These are phyloP conservation scores for Rhinichthys osculus DNA, from an alignment of 2,797 vertebrate genomes.

Conservation along the genomic window DNA sequence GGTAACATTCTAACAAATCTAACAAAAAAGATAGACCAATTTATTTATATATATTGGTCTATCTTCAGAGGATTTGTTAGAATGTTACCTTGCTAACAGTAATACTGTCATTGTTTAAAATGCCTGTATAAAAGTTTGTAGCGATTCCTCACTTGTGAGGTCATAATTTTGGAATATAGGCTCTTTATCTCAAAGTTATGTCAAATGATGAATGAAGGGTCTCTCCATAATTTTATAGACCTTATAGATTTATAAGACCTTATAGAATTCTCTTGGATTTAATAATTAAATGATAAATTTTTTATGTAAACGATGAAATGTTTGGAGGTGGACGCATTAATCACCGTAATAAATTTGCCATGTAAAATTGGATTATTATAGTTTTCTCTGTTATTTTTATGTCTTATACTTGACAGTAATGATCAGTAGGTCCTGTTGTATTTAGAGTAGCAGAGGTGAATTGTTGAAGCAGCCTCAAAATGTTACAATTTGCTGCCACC, in stretches of 20 bases:
- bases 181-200: background rate
- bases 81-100: no score
- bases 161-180: background rate
- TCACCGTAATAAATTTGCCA: no score
- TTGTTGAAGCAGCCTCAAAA: background rate
- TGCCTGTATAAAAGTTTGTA: background rate
- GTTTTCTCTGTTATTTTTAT: background rate
- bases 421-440: background rate
- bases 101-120: no score
- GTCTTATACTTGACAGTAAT: background rate
- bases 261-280: background rate
- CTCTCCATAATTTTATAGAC: background rate
- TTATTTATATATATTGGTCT: no score
- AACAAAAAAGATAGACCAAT: no score
- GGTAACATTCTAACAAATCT: no score
- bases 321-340: background rate
- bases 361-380: no score
- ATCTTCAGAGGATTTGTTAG: no score
- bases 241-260: background rate
- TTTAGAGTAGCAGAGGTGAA: background rate
- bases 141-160: background rate
- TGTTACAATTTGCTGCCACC: constrained; percentile 45
- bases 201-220: background rate
- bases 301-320: background rate
- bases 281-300: background rate